Conservation (phyloP, 2,113 vertebrate genomes). For the Chroicocephalus ridibundus region DNA sequence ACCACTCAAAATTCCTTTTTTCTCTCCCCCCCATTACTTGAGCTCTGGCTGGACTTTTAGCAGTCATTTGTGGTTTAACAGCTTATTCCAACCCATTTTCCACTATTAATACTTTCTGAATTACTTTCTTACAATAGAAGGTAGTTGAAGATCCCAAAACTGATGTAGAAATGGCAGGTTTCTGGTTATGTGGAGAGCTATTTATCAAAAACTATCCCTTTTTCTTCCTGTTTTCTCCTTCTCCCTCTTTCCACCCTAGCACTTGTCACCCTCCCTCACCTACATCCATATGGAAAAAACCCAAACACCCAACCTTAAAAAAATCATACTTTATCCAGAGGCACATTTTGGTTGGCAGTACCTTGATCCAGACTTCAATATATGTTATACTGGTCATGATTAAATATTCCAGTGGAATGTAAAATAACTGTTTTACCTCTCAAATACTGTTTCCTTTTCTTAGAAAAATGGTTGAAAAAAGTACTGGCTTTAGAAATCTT, state of each 20-base stretch:
- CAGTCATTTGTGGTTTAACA: background rate
- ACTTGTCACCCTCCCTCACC: background rate
- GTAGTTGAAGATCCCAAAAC: background rate
- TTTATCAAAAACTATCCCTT: background rate
- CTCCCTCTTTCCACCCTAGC: background rate
- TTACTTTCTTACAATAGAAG: background rate
- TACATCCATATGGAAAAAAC: background rate
- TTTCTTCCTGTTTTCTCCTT: background rate
- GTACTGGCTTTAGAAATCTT: background rate
- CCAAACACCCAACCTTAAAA: background rate
- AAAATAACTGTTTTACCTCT: background rate
- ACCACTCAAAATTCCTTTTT: background rate
- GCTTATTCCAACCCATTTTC: background rate
- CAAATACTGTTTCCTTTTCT: background rate
- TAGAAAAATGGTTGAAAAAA: conserved; percentile 1
- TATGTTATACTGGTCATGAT: background rate
- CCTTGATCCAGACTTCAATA: background rate
- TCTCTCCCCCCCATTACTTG: background rate
- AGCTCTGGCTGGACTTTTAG: background rate
- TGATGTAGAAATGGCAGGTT: background rate
- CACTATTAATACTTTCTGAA: background rate
- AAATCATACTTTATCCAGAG: background rate
- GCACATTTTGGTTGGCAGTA: background rate
- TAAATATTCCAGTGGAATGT: conserved; percentile 14
- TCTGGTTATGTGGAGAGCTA: background rate